Evolutionary conservation across 2,888 invertebrate species (phyloP).

Genomic region (Cerastis rubricosa): DNA sequence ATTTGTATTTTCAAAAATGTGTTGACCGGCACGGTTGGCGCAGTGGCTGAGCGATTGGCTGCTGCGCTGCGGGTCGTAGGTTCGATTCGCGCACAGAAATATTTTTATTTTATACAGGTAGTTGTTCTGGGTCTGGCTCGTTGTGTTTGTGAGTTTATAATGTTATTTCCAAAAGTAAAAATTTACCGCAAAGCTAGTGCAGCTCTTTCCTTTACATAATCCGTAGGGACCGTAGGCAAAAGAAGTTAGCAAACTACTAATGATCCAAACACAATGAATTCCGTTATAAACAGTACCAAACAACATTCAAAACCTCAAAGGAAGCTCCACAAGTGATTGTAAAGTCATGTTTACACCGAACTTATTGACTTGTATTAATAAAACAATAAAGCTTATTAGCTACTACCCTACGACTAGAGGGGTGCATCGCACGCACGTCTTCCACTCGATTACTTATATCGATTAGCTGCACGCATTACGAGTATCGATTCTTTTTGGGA

Average conservation of each 20-base stretch:
- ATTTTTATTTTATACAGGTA: too few relatives aligned
- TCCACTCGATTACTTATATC: constrained; percentile 69
- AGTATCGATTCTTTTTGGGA: constrained; percentile 72
- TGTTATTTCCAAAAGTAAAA: neutral
- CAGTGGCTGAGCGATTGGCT: too few relatives aligned
- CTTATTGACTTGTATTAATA: constrained; percentile 71
- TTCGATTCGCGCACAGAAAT: too few relatives aligned
- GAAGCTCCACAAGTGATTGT: constrained; percentile 31
- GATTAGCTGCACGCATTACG: constrained; percentile 81
- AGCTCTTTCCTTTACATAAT: neutral
- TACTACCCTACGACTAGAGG: constrained; percentile 55
- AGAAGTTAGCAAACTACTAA: neutral
- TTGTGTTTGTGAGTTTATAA: neutral
- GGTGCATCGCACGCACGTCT: constrained; percentile 76
- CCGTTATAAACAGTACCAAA: neutral
- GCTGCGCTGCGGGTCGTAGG: too few relatives aligned
- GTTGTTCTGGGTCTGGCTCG: too few relatives aligned
- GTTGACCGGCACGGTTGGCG: too few relatives aligned
- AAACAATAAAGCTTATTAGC: constrained; percentile 75
- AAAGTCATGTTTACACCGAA: constrained; percentile 54
- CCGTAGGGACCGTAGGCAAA: neutral
- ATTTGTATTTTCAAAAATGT: neutral
- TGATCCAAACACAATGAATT: neutral
- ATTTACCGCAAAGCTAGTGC: too few relatives aligned
- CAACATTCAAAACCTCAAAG: constrained; percentile 11